Evolutionary conservation across 2,113 vertebrate genomes (phyloP).

Genomic region (Octodon degus): DNA sequence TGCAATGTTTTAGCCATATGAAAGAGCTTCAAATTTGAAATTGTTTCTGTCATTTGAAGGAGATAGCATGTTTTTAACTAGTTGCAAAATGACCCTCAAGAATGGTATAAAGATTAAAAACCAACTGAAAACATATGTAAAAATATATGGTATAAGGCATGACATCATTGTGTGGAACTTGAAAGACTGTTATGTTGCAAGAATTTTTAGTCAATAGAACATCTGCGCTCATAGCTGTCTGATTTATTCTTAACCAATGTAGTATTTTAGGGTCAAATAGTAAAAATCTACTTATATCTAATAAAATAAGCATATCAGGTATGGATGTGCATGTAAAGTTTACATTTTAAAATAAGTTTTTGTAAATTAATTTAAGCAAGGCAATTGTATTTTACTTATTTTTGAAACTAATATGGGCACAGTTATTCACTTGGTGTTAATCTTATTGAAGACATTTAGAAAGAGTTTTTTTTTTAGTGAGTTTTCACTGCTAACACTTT

Average conservation of each 20-base stretch:
- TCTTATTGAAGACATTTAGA: slow-evolving; percentile 14
- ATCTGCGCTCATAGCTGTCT: not conserved
- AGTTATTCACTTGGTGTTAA: slow-evolving; percentile 16
- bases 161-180: not conserved
- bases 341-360: not conserved
- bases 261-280: not conserved
- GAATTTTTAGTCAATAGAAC: not conserved
- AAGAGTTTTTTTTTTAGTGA: not conserved
- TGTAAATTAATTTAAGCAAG: not conserved
- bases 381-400: not conserved
- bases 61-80: slow-evolving; percentile 27
- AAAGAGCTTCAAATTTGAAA: not conserved
- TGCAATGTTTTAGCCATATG: not conserved
- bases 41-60: not conserved
- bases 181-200: not conserved
- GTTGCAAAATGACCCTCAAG: not conserved
- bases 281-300: not conserved
- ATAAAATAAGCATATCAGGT: not conserved
- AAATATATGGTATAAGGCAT: not conserved
- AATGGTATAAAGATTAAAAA: not conserved
- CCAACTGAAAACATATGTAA: not conserved
- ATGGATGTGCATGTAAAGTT: not conserved
- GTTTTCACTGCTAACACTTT: slow-evolving; percentile 24
- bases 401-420: not conserved
- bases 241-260: not conserved